Evolutionary conservation across 2,888 invertebrate species (phyloP).

Genomic region (Macrophya annulata): DNA sequence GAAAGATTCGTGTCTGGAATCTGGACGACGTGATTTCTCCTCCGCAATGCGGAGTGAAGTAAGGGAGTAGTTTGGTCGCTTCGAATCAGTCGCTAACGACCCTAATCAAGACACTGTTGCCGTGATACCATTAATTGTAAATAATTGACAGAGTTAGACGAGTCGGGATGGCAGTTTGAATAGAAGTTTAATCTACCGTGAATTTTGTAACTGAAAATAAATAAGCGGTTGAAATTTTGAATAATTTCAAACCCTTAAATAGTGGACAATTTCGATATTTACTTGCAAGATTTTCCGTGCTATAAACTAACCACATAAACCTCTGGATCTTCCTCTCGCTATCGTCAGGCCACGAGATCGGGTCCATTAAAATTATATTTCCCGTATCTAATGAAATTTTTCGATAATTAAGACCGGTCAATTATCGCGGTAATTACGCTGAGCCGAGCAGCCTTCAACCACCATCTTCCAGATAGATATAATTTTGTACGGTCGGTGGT

Average conservation of each 20-base stretch:
- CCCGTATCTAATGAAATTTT: constrained; percentile 70
- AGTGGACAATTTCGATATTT: not conserved
- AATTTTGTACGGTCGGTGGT: constrained; percentile 60
- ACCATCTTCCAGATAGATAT: constrained; percentile 54
- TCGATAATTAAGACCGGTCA: constrained; percentile 72
- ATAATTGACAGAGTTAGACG: constrained; percentile 15
- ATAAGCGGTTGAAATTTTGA: not conserved
- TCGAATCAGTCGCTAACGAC: constrained; percentile 47
- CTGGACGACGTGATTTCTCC: constrained; percentile 45
- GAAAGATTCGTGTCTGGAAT: constrained; percentile 55
- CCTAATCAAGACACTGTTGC: constrained; percentile 33
- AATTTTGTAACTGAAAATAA: not conserved
- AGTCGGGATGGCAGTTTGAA: not conserved
- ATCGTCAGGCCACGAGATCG: constrained; percentile 55
- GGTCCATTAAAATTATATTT: constrained; percentile 70
- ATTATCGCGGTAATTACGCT: constrained; percentile 71
- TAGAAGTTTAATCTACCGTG: not conserved
- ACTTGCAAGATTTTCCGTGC: not conserved
- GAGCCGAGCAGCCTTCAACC: constrained; percentile 51
- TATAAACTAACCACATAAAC: not conserved
- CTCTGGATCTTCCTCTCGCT: not conserved
- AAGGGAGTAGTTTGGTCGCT: not conserved
- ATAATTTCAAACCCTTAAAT: not conserved
- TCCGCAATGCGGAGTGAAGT: constrained; percentile 43
- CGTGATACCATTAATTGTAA: constrained; percentile 50